Conservation (phyloP, 2,888 invertebrate genomes). For the Antheraea assamensis region DNA sequence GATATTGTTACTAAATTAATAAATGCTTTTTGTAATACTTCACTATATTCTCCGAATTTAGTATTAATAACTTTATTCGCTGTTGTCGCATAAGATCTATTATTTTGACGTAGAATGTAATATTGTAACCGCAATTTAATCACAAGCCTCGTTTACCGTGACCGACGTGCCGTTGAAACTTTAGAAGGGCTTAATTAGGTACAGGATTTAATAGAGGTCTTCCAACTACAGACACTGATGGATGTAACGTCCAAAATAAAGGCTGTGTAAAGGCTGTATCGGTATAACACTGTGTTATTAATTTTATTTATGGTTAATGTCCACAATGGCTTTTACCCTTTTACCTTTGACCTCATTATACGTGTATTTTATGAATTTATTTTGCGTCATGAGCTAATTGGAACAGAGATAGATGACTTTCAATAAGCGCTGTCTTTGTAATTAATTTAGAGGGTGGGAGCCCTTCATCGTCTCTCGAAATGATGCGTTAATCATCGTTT, state of each 20-base stretch:
- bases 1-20: too few relatives aligned
- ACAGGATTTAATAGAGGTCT: conserved; percentile 29
- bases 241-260: conserved; percentile 7
- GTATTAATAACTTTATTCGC: neutral
- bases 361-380: conserved; percentile 42
- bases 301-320: conserved; percentile 5
- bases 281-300: conserved; percentile 5
- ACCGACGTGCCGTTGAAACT: conserved; percentile 32
- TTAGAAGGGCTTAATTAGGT: conserved; percentile 31
- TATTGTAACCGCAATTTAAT: conserved; percentile 31
- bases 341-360: conserved; percentile 59
- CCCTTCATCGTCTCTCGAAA: conserved; percentile 37
- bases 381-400: conserved; percentile 37
- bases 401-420: conserved; percentile 38
- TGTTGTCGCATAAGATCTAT: neutral
- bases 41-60: too few relatives aligned
- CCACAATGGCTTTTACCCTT: conserved; percentile 31
- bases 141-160: conserved; percentile 33
- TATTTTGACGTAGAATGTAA: neutral
- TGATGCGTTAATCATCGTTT: conserved; percentile 31
- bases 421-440: conserved; percentile 39
- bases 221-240: conserved; percentile 25
- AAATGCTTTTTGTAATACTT: too few relatives aligned
- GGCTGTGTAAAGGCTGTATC: neutral
- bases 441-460: conserved; percentile 39